Base-by-base conservation (phyloP, 2,888 invertebrate species). In the Ophioninae sp. region DNA sequence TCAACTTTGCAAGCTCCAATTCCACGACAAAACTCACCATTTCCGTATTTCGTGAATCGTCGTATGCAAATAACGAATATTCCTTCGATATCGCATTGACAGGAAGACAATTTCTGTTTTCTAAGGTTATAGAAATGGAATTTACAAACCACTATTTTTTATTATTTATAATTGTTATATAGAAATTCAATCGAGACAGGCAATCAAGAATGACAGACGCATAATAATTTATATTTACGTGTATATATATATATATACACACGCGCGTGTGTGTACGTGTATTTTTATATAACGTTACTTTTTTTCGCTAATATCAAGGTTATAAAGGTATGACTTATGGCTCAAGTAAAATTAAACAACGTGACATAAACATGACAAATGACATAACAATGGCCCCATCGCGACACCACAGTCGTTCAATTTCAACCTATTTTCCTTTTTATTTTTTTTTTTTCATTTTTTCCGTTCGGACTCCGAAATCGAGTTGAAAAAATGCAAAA, bases 331-430 rank as follows among this genome's bases (percentile, higher is more conserved):
- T 88, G 88, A 89, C 87, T 89, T 88, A 90, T 89, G 88, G 88
- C 88, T 89, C 88, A 87, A 86, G 87, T 90, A 89, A 89, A 90
- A 90, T 90, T 90, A 91, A 90, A 89, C 89, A 91, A 90, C 90
- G 88, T 89, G 89, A 89, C 89, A 89, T 91, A 90, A 91, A 91
- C 90, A 88, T 91, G 90, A 91, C 87, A 90, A 91, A 90, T 89
- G 90, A 90, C 85, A 90, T 90, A 91, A 91, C 90, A 90, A 91
- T 87, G 87, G 89, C 84, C 89, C 88, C 88, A 90, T 86, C 88
- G 90, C 87, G 87, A 89, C 88, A 89, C 88, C 87, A 83, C 76
- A 63, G 64, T 39, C 59, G 23, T 61, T 37, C 73, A 41, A 69
- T 81, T 83, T 44, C 51, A 39, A 72, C 64, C 58, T 73, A 75